These are phyloP conservation scores for Eupithecia subumbrata DNA, from an alignment of 2,888 invertebrate species.

Conservation along the genomic window DNA sequence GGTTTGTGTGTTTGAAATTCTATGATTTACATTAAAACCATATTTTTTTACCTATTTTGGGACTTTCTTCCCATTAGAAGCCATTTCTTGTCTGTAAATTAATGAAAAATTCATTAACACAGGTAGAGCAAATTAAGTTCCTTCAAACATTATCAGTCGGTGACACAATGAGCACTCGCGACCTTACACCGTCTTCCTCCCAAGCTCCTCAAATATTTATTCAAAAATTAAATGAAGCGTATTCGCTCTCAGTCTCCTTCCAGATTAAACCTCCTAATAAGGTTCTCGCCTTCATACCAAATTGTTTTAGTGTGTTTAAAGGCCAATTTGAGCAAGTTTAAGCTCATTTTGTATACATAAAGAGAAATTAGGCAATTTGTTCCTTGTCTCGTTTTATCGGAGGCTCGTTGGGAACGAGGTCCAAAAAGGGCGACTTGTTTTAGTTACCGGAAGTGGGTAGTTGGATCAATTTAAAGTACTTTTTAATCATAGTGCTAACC, in stretches of 20 bases:
- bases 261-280: conserved; percentile 72
- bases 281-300: conserved; percentile 65
- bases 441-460: neutral
- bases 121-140: neutral
- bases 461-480: neutral
- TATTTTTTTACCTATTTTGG: no score
- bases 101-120: neutral
- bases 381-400: conserved; percentile 64
- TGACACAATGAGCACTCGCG: conserved; percentile 3
- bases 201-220: conserved; percentile 59
- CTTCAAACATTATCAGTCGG: conserved; percentile 3
- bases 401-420: conserved; percentile 56
- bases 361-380: conserved; percentile 77
- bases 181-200: conserved; percentile 27
- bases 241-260: conserved; percentile 51
- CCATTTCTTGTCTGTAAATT: neutral
- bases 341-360: conserved; percentile 73
- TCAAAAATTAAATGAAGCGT: conserved; percentile 66
- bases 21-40: no score
- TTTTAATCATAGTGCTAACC: neutral
- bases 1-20: neutral
- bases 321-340: conserved; percentile 70
- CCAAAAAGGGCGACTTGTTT: conserved; percentile 11
- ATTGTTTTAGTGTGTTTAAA: conserved; percentile 74
- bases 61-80: no score